These are phyloP conservation scores for Sthenelais limicola DNA, from an alignment of 2,888 invertebrate species.

Conservation along the genomic window DNA sequence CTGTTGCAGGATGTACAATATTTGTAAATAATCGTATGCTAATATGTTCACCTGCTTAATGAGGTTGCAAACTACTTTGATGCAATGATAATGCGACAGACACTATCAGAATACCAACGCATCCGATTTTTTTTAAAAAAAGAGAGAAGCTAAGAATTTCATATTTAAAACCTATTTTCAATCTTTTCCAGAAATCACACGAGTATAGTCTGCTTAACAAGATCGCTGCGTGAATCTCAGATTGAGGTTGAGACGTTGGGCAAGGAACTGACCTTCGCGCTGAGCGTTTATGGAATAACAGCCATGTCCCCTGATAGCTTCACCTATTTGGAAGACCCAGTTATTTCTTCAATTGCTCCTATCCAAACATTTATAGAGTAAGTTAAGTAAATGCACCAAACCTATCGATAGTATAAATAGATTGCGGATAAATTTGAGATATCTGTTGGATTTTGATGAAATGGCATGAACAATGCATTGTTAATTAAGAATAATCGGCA, in stretches of 20 bases:
- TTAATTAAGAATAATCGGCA: too few relatives aligned
- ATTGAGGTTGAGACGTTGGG: background rate
- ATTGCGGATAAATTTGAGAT: background rate
- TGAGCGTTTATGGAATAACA: background rate
- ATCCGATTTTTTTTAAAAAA: too few relatives aligned
- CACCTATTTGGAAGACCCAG: conserved; percentile 46
- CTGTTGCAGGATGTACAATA: too few relatives aligned
- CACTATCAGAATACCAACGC: too few relatives aligned
- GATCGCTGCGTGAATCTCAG: conserved; percentile 3
- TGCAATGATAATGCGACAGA: too few relatives aligned
- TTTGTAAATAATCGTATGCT: too few relatives aligned
- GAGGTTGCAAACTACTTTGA: too few relatives aligned
- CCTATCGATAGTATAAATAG: background rate
- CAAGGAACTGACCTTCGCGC: background rate
- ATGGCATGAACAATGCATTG: too few relatives aligned
- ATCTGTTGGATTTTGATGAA: too few relatives aligned
- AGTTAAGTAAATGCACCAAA: background rate
- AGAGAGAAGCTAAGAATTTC: too few relatives aligned
- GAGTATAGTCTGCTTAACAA: conserved; percentile 29
- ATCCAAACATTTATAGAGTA: conserved; percentile 37
- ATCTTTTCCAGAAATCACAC: conserved; percentile 38
- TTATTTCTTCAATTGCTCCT: conserved; percentile 42
- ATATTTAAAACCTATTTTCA: too few relatives aligned
- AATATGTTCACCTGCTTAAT: too few relatives aligned
- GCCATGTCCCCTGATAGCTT: conserved; percentile 13